These are phyloP conservation scores for Halyomorpha halys DNA, from an alignment of 1,140 invertebrate genomes.

Conservation along the genomic window DNA sequence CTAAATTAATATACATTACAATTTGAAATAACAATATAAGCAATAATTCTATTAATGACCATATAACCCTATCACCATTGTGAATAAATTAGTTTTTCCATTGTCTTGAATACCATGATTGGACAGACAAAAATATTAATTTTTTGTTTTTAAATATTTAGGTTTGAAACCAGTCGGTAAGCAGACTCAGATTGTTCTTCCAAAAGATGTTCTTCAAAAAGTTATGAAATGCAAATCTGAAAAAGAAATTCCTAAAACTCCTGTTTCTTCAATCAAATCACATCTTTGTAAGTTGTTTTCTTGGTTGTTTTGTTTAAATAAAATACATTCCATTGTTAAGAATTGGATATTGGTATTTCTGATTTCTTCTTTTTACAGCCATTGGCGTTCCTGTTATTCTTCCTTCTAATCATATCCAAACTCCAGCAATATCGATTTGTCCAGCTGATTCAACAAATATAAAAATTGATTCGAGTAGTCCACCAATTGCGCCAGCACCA, in stretches of 20 bases:
- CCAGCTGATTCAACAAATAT: conserved; percentile 2
- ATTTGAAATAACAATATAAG: too few relatives aligned
- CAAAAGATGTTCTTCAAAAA: conserved; percentile 21
- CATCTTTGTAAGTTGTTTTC: background rate
- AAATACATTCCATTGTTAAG: background rate
- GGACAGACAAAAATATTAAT: too few relatives aligned
- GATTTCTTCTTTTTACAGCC: background rate
- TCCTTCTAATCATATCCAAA: conserved; percentile 11
- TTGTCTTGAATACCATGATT: too few relatives aligned
- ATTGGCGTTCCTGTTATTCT: conserved; percentile 6
- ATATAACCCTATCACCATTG: too few relatives aligned
- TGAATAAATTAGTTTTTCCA: too few relatives aligned
- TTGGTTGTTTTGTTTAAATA: too few relatives aligned
- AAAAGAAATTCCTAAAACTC: background rate
- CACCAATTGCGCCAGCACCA: background rate
- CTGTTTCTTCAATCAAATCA: background rate
- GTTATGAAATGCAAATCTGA: conserved; percentile 14
- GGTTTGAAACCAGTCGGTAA: conserved; percentile 16
- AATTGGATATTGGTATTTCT: too few relatives aligned
- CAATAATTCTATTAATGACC: too few relatives aligned
- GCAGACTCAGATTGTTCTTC: conserved; percentile 15
- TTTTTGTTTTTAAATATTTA: conserved; percentile 9
- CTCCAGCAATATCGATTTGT: background rate
- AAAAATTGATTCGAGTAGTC: background rate
- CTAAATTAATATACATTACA: too few relatives aligned